phyloP scores from a whole-genome alignment of 2,113 vertebrate species.

The Pogonocichla stellata region DNA sequence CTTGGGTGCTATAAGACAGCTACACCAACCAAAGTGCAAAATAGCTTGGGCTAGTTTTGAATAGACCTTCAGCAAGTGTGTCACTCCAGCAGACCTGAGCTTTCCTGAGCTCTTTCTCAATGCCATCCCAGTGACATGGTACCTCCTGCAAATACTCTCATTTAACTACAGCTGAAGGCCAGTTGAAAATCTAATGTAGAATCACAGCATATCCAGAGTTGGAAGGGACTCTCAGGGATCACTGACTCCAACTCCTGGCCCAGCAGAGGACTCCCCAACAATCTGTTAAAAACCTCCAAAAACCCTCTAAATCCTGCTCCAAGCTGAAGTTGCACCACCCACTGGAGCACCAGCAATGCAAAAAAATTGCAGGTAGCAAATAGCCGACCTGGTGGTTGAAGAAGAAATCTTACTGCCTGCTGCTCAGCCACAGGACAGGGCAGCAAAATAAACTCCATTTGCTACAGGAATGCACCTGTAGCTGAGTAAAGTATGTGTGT shows the following conservation, averaged over 20 bases:
- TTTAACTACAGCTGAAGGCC: background rate
- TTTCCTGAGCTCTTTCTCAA: background rate
- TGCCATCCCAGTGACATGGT: background rate
- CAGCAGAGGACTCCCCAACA: background rate
- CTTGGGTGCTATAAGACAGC: background rate
- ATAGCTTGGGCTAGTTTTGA: background rate
- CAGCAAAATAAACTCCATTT: background rate
- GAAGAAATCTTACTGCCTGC: background rate
- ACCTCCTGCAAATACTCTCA: background rate
- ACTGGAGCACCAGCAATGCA: background rate
- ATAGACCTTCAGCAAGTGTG: background rate
- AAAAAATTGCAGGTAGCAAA: background rate
- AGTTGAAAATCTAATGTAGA: background rate
- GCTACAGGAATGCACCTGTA: background rate
- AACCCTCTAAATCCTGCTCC: background rate
- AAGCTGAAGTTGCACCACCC: background rate
- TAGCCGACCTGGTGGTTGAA: background rate
- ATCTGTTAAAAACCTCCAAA: background rate
- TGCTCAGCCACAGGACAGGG: background rate
- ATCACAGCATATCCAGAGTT: background rate
- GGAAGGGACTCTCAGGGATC: background rate
- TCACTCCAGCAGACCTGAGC: background rate
- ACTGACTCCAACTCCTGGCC: background rate
- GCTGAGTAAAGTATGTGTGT: background rate
- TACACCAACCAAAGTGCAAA: background rate